Percentiles rank a stretch among this genome's conserved stretches.
Evolutionary conservation across 2,797 vertebrate genomes (phyloP).

Genomic region (Onychomys torridus): DNA sequence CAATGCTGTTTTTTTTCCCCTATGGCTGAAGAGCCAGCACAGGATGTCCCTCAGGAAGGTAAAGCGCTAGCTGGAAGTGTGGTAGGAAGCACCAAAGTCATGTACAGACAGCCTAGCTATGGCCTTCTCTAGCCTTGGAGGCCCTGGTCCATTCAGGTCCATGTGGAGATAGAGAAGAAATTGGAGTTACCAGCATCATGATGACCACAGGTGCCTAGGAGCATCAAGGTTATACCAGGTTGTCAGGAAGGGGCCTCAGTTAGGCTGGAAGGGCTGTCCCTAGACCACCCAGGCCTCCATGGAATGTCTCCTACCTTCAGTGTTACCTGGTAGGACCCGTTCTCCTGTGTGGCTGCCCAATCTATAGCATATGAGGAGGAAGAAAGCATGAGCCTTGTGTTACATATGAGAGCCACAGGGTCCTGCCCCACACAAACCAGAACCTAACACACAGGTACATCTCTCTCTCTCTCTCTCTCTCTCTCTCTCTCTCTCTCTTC

Average conservation of each 20-base stretch:
- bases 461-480: no score
- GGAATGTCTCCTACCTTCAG: neutral
- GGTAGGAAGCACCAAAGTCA: neutral
- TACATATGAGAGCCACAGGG: neutral
- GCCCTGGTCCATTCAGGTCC: neutral
- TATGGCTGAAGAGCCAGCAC: neutral
- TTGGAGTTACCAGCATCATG: neutral
- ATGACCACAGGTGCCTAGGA: neutral
- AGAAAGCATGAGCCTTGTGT: neutral
- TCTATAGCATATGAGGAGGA: neutral
- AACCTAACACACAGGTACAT: neutral
- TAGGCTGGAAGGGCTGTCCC: neutral
- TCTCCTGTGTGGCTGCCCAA: neutral
- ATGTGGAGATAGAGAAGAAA: neutral
- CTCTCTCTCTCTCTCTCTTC: neutral
- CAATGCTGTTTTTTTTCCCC: no score
- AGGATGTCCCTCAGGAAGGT: neutral
- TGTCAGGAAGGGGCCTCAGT: neutral
- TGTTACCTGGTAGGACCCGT: no score
- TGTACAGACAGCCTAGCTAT: fast-evolving
- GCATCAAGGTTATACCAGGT: neutral
- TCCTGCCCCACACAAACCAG: neutral
- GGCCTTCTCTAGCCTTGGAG: neutral
- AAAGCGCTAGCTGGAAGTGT: neutral
- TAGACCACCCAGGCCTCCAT: neutral